Evolutionary conservation across 1,140 invertebrate species (phyloP).

Genomic region (Drosophila yakuba): DNA sequence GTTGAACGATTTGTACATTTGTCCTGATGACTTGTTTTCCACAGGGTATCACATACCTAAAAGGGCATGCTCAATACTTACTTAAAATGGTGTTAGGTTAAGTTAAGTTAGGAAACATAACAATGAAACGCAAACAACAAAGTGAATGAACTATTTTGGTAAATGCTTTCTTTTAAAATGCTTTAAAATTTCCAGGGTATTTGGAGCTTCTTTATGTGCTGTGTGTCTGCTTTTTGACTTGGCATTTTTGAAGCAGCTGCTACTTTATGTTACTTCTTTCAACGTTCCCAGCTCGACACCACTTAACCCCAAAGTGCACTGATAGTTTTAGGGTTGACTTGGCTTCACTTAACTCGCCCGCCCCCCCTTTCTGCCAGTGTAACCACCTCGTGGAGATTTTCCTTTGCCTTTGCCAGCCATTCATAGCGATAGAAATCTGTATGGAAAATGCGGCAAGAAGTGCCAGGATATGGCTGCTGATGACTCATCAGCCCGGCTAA

Average conservation of each 20-base stretch:
- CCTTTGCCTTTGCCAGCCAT: slow-evolving; percentile 13
- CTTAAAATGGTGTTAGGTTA: not conserved
- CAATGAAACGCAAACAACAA: no score
- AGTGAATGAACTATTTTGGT: no score
- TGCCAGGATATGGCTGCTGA: slow-evolving; percentile 28
- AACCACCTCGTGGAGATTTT: not conserved
- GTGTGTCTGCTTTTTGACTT: not conserved
- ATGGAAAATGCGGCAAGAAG: slow-evolving; percentile 42
- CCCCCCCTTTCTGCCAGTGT: not conserved
- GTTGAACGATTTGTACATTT: slow-evolving; percentile 25
- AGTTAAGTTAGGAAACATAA: no score
- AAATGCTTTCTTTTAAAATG: no score
- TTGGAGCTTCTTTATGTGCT: not conserved
- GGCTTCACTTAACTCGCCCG: slow-evolving; percentile 26
- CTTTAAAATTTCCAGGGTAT: not conserved
- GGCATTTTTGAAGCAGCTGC: not conserved
- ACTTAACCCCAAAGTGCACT: slow-evolving; percentile 47
- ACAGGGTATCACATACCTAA: not conserved
- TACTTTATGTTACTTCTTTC: slow-evolving; percentile 4
- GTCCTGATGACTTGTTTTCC: not conserved
- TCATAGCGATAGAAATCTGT: slow-evolving; percentile 39
- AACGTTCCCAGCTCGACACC: slow-evolving; percentile 12
- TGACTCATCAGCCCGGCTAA: slow-evolving; percentile 49
- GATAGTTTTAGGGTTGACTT: slow-evolving; percentile 50
- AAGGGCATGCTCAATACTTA: not conserved